Evolutionary conservation across 2,113 vertebrate species (phyloP).

Genomic region (Ceuthmochares aereus): DNA sequence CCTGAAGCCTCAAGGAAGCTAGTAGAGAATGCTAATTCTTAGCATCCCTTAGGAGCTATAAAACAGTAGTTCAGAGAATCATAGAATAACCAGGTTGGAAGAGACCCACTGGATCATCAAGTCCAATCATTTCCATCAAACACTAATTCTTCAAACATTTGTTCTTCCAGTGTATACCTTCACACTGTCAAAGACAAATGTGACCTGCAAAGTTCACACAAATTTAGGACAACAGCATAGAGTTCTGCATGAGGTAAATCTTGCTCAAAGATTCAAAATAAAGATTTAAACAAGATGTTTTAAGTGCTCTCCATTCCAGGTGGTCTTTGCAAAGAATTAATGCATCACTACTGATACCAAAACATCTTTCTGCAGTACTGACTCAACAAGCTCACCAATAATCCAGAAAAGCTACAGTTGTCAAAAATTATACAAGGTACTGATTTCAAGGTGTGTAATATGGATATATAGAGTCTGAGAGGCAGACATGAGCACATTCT

Average conservation of each 20-base stretch:
- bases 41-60: not conserved
- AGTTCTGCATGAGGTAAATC: not conserved
- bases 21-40: not conserved
- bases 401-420: not conserved
- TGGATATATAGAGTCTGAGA: not conserved
- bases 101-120: too few species aligned
- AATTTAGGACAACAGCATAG: not conserved
- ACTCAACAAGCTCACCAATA: not conserved
- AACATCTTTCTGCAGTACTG: not conserved
- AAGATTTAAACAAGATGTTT: not conserved
- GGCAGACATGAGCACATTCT: not conserved
- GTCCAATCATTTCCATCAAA: too few species aligned
- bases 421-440: not conserved
- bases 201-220: not conserved
- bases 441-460: not conserved
- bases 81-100: too few species aligned
- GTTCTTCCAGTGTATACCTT: not conserved
- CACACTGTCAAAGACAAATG: not conserved
- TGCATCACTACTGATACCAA: not conserved
- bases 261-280: not conserved
- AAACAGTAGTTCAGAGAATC: not conserved
- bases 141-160: too few species aligned
- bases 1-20: slow-evolving; percentile 4
- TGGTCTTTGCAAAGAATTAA: not conserved
- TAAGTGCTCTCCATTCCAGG: not conserved